A percentile compares a stretch with the other conserved stretches of the same genome.
Conservation (phyloP, 2,888 invertebrate species). For the Microdon myrmicae region DNA sequence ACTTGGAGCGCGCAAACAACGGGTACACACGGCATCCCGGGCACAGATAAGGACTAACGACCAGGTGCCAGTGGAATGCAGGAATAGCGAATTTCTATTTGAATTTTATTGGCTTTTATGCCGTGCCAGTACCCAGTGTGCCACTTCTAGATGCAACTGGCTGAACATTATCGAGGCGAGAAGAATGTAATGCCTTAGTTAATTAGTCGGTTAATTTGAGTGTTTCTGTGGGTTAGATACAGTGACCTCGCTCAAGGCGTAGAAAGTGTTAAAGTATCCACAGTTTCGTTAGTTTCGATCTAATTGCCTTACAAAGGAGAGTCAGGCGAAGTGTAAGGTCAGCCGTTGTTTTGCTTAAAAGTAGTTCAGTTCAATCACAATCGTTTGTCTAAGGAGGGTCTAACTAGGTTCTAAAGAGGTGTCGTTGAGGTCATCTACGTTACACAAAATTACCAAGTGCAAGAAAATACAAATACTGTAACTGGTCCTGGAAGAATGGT, state of each 20-base stretch:
- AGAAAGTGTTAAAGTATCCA: too few relatives aligned
- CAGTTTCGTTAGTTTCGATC: conserved; percentile 37
- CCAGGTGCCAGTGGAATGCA: conserved; percentile 32
- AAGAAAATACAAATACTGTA: too few relatives aligned
- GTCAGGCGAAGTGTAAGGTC: too few relatives aligned
- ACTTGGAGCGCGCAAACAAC: conserved; percentile 50
- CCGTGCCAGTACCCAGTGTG: background rate
- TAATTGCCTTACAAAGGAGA: too few relatives aligned
- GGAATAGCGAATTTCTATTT: conserved; percentile 38
- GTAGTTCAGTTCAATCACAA: too few relatives aligned
- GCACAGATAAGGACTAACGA: conserved; percentile 38
- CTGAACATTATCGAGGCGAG: conserved; percentile 30
- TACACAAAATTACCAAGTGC: too few relatives aligned
- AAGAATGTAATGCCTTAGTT: conserved; percentile 48
- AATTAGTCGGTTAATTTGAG: conserved; percentile 50
- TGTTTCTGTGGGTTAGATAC: conserved; percentile 11
- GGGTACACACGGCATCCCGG: conserved; percentile 28
- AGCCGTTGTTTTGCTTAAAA: too few relatives aligned
- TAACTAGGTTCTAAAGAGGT: too few relatives aligned
- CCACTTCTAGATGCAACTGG: background rate
- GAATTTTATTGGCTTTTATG: conserved; percentile 44
- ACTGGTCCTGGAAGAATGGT: too few relatives aligned
- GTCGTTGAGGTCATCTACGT: too few relatives aligned
- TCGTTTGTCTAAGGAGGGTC: too few relatives aligned
- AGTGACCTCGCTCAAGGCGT: conserved; percentile 22